A percentile compares a stretch with the other conserved stretches of the same genome.
Evolutionary conservation across 2,113 vertebrate species (phyloP).

Genomic region (Chunga burmeisteri): DNA sequence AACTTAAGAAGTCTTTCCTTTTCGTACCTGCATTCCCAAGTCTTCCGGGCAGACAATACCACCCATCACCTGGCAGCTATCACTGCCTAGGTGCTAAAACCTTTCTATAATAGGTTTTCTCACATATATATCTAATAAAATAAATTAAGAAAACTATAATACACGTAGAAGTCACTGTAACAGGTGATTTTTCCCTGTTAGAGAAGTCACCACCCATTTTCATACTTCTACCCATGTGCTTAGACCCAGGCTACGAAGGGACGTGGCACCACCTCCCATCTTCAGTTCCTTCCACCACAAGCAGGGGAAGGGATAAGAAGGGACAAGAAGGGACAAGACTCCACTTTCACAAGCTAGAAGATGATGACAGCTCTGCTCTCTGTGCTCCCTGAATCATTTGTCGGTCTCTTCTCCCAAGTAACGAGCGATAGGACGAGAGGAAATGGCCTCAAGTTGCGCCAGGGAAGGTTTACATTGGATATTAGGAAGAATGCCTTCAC

Average conservation of each 20-base stretch:
- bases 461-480: no score
- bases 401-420: no score
- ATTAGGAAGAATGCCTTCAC: no score
- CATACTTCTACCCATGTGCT: accelerated
- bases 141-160: not conserved
- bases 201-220: not conserved
- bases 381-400: no score
- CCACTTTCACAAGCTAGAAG: not conserved
- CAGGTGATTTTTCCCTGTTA: not conserved
- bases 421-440: no score
- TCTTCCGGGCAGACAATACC: not conserved
- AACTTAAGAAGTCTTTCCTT: not conserved
- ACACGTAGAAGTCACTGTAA: not conserved
- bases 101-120: not conserved
- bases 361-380: not conserved
- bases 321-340: not conserved
- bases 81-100: not conserved
- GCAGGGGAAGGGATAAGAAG: not conserved
- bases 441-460: no score
- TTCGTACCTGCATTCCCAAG: not conserved
- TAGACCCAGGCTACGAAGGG: not conserved
- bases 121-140: no score
- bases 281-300: not conserved
- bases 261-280: not conserved
- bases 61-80: not conserved